Evolutionary conservation across 1,140 invertebrate species (phyloP).

Genomic region (Sinonovacula constricta): DNA sequence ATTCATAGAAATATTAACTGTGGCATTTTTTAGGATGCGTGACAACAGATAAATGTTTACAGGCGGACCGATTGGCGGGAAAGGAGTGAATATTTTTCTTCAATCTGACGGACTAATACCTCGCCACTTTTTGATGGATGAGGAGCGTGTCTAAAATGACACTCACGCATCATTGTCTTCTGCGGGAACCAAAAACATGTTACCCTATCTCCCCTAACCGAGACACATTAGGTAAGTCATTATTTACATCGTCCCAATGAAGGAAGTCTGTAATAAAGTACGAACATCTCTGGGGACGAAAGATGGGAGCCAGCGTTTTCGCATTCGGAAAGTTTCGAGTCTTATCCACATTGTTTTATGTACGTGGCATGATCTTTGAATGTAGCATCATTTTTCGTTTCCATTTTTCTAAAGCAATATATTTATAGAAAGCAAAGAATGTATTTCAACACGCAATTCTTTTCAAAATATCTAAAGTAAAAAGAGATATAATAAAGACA

Average conservation of each 20-base stretch:
- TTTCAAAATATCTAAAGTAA: no score
- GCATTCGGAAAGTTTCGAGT: background rate
- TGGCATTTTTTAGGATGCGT: no score
- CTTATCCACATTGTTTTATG: no score
- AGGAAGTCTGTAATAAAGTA: background rate
- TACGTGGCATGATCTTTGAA: no score
- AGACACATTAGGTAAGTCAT: background rate
- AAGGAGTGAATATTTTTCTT: constrained; percentile 1
- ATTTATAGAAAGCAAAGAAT: no score
- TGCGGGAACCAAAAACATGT: background rate
- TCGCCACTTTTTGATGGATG: background rate
- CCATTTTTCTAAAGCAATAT: no score
- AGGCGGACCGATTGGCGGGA: no score
- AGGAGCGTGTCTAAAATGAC: background rate
- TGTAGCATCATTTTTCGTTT: no score
- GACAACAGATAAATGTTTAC: no score
- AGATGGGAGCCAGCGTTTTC: background rate
- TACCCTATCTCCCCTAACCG: background rate
- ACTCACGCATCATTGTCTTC: background rate
- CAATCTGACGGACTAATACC: background rate
- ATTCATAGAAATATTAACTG: no score
- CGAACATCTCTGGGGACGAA: background rate
- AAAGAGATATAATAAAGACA: no score
- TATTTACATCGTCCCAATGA: background rate
- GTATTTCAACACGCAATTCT: no score